Evolutionary conservation across 2,113 vertebrate genomes (phyloP).

Genomic region (Phrynosoma blainvillii): DNA sequence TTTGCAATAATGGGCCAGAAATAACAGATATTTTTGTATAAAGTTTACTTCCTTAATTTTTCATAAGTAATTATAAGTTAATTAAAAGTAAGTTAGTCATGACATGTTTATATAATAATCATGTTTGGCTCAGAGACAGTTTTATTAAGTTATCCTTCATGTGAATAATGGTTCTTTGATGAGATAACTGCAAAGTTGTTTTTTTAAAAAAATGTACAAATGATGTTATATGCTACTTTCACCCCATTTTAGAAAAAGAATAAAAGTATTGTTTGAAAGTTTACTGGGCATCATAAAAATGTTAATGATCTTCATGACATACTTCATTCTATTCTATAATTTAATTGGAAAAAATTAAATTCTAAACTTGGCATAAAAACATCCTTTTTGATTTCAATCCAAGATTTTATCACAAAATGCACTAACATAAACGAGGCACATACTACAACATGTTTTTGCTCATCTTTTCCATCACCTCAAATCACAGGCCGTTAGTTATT

Average conservation of each 20-base stretch:
- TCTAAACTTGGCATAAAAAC: conserved; percentile 7
- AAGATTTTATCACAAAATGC: conserved; percentile 43
- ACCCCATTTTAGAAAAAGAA: neutral
- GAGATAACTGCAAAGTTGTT: conserved; percentile 25
- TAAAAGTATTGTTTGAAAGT: neutral
- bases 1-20: conserved; percentile 14
- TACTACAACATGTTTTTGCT: neutral
- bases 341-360: neutral
- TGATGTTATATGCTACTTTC: conserved; percentile 19
- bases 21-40: neutral
- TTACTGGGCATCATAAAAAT: conserved; percentile 36
- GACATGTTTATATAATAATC: conserved; percentile 17
- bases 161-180: conserved; percentile 24
- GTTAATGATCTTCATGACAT: conserved; percentile 7
- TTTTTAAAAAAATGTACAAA: conserved; percentile 9
- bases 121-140: conserved; percentile 17
- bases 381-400: conserved; percentile 14
- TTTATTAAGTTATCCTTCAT: conserved; percentile 40
- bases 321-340: conserved; percentile 16
- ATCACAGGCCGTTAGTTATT: conserved; percentile 5
- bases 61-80: conserved; percentile 9
- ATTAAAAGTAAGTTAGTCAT: neutral
- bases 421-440: conserved; percentile 39
- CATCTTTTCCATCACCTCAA: neutral
- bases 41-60: conserved; percentile 13